Evolutionary conservation across 2,113 vertebrate genomes (phyloP).

Genomic region (Ploceus nigricollis): DNA sequence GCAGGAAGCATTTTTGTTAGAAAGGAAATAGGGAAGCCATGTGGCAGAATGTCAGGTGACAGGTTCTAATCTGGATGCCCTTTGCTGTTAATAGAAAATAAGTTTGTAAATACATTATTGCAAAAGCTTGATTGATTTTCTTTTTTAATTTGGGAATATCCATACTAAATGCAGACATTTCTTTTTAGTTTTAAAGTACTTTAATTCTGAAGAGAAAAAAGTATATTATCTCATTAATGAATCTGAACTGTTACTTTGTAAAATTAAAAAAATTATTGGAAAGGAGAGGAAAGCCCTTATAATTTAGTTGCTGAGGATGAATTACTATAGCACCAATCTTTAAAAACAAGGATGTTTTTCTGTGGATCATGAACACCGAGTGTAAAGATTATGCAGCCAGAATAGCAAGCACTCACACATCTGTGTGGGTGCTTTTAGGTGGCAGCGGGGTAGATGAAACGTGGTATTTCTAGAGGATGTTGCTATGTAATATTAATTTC

Average conservation of each 20-base stretch:
- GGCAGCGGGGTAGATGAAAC: rapidly evolving
- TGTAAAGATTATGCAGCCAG: not conserved
- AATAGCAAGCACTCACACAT: not conserved
- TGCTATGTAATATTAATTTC: not conserved
- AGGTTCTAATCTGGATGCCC: not conserved
- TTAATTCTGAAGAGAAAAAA: not conserved
- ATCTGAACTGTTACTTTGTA: not conserved
- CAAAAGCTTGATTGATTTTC: not conserved
- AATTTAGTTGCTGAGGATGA: not conserved
- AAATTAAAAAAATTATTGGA: not conserved
- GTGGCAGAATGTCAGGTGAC: not conserved
- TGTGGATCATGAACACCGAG: not conserved
- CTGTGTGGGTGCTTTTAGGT: not conserved
- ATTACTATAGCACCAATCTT: not conserved
- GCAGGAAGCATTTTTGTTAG: not conserved
- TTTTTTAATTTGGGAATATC: not conserved
- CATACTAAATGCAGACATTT: not conserved
- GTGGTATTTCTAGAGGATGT: not conserved
- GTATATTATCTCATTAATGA: not conserved
- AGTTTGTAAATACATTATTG: not conserved
- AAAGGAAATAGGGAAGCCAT: not conserved
- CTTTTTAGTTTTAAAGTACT: not conserved
- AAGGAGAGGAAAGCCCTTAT: not conserved
- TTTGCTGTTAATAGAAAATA: not conserved
- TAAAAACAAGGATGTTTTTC: not conserved